Evolutionary conservation across 53 echinoderm and acorn worm genomes (phyloP), one percentile per base, ranked within the genome.

Genomic region (Paracentrotus lividus): DNA sequence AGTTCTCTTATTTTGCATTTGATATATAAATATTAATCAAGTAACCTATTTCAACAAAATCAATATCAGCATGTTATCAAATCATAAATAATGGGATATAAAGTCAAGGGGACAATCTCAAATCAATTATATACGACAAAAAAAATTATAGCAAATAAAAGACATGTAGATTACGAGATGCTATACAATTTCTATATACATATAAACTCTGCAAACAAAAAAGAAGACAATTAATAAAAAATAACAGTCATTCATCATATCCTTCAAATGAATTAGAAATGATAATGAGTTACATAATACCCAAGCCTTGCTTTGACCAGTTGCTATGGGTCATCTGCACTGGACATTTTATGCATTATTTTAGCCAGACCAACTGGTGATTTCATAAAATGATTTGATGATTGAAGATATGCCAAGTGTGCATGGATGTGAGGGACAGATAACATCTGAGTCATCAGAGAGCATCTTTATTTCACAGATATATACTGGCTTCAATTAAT

Each of bases 241-340:
- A 56, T 86, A 56, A 86, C 86, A 86, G 86, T 86, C 86, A 56
- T 86, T n/a, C 86, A 86, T 86, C 55, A 56, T 27, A 86, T 56
- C 86, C 86, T 86, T 86, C 86, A 23, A 5, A 53, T 20, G 47
- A 86, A 86, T 86, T 86, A 89, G 55, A 72, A 90, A 69, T 72
- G 53, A 90, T 90, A 72, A 90, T 72, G 24, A 56, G 90, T 90
- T 90, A 90, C 72, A 90, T 90, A 90, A 90, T 75, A 61, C 1
- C 27, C 65, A 21, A 81, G 27, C 64, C 64, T 61, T 89, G 89
- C 64, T 56, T 61, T 42, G 64, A 64, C 89, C 65, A 61, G 89
- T 64, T 89, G 89, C 44, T 61, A 64, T 61, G 38, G 89, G 26
- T 89, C 60, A 89, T 64, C 89, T 65, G 33, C 15, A 58, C n/a